These are phyloP conservation scores for Gambusia affinis DNA, from an alignment of 2,113 vertebrate genomes.

Conservation along the genomic window DNA sequence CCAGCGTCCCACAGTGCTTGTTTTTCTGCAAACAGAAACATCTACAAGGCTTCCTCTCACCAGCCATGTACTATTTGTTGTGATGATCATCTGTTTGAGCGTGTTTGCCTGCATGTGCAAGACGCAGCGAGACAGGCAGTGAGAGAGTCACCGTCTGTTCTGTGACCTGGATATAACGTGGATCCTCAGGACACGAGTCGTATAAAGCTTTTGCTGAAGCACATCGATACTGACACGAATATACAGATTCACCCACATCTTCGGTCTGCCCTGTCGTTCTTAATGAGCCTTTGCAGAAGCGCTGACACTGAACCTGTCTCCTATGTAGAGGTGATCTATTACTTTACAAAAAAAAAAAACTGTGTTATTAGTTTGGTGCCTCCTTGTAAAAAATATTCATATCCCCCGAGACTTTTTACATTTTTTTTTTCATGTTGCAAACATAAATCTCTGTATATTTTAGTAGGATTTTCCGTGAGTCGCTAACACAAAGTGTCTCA, in stretches of 20 bases:
- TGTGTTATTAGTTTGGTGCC: background rate
- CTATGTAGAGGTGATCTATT: background rate
- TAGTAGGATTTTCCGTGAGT: too few relatives aligned
- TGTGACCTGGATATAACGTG: conserved; percentile 55
- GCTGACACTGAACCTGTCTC: background rate
- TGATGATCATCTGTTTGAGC: conserved; percentile 29
- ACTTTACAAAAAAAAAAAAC: background rate
- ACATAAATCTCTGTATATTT: too few relatives aligned
- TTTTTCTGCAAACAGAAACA: conserved; percentile 22
- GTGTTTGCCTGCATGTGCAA: background rate
- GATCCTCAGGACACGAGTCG: conserved; percentile 24
- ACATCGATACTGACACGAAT: conserved; percentile 9
- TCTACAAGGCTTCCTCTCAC: conserved; percentile 18
- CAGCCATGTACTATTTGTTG: conserved; percentile 15
- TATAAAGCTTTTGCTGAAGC: conserved; percentile 20
- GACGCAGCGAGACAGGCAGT: background rate
- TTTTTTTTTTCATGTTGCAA: too few relatives aligned
- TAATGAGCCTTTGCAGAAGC: background rate
- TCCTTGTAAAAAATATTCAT: too few relatives aligned
- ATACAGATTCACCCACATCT: background rate
- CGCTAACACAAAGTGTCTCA: too few relatives aligned
- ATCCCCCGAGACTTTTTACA: too few relatives aligned
- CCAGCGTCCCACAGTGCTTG: conserved; percentile 13
- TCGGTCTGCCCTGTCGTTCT: background rate
- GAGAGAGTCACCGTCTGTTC: conserved; percentile 29